These are phyloP conservation scores for Delphinapterus leucas DNA, from an alignment of 2,113 vertebrate genomes.

Conservation along the genomic window DNA sequence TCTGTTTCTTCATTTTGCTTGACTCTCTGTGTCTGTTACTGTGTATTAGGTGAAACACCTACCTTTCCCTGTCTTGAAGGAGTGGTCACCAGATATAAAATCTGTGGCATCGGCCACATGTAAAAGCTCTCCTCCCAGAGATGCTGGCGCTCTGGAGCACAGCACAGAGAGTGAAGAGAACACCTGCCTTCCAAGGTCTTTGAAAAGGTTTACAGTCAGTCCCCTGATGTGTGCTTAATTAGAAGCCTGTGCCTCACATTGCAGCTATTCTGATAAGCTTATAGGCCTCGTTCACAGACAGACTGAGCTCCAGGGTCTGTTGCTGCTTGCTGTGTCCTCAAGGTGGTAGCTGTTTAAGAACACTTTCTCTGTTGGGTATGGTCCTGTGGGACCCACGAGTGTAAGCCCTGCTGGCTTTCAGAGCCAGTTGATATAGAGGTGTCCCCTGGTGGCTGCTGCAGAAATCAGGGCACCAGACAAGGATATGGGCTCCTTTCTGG, in stretches of 20 bases:
- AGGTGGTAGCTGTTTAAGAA: neutral
- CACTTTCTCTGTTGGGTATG: neutral
- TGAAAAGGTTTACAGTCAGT: neutral
- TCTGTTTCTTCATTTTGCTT: neutral
- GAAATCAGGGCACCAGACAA: neutral
- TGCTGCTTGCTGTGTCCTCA: neutral
- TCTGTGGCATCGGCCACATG: neutral
- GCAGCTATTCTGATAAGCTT: neutral
- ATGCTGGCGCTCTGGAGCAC: neutral
- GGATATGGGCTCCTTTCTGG: neutral
- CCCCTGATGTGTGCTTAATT: neutral
- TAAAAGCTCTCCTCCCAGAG: neutral
- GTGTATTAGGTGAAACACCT: neutral
- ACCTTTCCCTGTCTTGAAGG: too few relatives aligned
- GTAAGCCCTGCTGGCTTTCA: neutral
- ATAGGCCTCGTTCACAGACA: neutral
- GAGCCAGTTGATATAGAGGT: neutral
- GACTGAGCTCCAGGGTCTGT: neutral
- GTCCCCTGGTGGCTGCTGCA: neutral
- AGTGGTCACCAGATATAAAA: too few relatives aligned
- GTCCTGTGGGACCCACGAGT: neutral
- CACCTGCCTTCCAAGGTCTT: neutral
- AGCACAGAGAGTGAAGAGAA: too few relatives aligned
- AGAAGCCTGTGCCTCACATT: neutral
- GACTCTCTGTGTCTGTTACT: neutral